These are phyloP conservation scores for Acrobasis consociella DNA, from an alignment of 2,888 invertebrate species.

Conservation along the genomic window DNA sequence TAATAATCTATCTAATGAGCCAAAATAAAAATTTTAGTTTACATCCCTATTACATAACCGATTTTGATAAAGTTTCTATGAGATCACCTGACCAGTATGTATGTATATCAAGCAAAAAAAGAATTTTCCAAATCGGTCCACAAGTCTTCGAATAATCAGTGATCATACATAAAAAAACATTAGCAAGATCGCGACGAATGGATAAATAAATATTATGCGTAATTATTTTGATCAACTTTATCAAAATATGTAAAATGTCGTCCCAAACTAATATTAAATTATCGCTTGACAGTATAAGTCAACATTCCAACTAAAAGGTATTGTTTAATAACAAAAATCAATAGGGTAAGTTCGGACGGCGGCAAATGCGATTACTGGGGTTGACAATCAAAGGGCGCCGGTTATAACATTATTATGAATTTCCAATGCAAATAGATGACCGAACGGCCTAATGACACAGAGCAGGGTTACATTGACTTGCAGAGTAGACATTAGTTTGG, in stretches of 20 bases:
- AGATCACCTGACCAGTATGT: too few species aligned
- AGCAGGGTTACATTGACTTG: conserved; percentile 28
- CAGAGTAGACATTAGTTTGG: conserved; percentile 27
- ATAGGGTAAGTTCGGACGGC: conserved; percentile 39
- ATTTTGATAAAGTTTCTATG: too few species aligned
- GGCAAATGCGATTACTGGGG: conserved; percentile 56
- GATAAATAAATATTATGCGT: too few species aligned
- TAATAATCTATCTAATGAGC: too few species aligned
- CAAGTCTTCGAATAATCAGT: too few species aligned
- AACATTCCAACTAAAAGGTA: conserved; percentile 35
- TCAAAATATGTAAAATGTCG: background rate
- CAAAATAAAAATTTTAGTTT: too few species aligned
- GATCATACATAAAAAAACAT: too few species aligned
- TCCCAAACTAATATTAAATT: conserved; percentile 14
- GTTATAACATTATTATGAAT: conserved; percentile 73
- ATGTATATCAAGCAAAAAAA: too few species aligned
- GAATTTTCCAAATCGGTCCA: too few species aligned
- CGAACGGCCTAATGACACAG: conserved; percentile 49
- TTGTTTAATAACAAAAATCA: conserved; percentile 62
- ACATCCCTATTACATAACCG: too few species aligned
- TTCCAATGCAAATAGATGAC: conserved; percentile 77
- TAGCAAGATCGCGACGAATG: too few species aligned
- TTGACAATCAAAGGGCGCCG: conserved; percentile 67
- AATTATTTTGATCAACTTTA: background rate
- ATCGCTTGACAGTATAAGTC: conserved; percentile 5